Base-by-base conservation (phyloP, 2,797 vertebrate genomes). In the Chloroceryle amazona region DNA sequence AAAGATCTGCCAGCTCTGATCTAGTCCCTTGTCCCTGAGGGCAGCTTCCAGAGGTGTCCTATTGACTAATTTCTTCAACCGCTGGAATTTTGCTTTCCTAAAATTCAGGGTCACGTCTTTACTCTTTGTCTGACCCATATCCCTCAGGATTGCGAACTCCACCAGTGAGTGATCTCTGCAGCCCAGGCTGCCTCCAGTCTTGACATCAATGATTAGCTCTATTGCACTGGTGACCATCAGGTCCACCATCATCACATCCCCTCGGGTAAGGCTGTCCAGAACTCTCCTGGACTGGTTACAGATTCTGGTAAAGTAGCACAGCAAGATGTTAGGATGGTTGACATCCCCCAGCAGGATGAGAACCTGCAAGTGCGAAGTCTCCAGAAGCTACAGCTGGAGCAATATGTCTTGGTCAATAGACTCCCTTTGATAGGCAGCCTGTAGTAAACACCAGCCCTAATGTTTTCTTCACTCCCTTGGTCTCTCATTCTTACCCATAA, bases 161-260 rank as follows among this genome's bases (percentile, higher is more conserved):
- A 57, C 8, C 6, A 62, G 23, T 37, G 16, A 20, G 11, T 21
- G n/a, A n/a, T 46, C 25, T 28, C 28, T 71, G 33, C 10, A 46
- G 29, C 9, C 31, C 31, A 54, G 20, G 8, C 29, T 62, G n/a
- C 25, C 29, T 49, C 25, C 35, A 58, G 2, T 35, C 20, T 42
- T 72, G 67, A 42, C 3, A 4, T 22, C 21, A 72, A 5, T 2
- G 0, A 42, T 26, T 20, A 49, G 16, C 41, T 81, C n/a, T 17
- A 5, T 63, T 39, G 11, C 3, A 3, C 31, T 49, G 39, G 16
- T 47, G 39, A 47, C 46, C 18, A 37, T 12, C 11, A 29, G 22
- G 21, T 23, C 14, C 18, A 35, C 16, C 41, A n/a, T 28, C 0
- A 1, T 28, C 0, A 1, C 6, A 49, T 16, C 16, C 15, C 9